Evolutionary conservation across 1,140 invertebrate species (phyloP), one percentile per base, ranked within the genome.

Genomic region (Drosophila guanche): DNA sequence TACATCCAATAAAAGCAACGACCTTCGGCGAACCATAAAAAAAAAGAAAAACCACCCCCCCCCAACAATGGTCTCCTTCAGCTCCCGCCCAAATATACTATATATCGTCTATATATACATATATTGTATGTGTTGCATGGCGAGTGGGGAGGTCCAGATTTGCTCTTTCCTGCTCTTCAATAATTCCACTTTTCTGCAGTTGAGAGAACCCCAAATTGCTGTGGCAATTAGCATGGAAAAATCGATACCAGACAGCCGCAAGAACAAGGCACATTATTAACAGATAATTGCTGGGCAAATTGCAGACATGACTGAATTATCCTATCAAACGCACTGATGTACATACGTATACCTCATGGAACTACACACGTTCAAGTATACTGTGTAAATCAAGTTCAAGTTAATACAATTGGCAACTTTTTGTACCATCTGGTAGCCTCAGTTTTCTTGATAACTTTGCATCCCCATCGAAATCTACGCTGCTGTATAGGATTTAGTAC

Each of bases 1-100:
- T 25, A 71, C 45, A 62, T 25, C 60, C 65, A 76, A 77, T 53
- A 68, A 77, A 77, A 67, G 59, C 78, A 53, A 70, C 63, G 79
- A 78, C 79, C 79, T 81, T 81, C 79, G 70, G 47, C 25, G 37
- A 69, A 55, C 23, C 65, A 33, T n/a, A 53, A 22, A 27, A 41
- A 65, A 60, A 66, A 43, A 14, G 4, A 65, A 50, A 65, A 62
- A 53, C 33, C 10, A 40, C 2, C 59, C 25, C 47, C 25, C 47
- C 16, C 60, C 60, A 63, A 55, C 25, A 29, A 33, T 14, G 50
- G 43, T 45, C 46, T 33, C 60, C 33, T 20, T 16, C 20, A 10
- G 10, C 10, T 12, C 10, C 33, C 10, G 10, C 10, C 33, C 10
- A 12, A 3, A 37, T 3, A 37, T 37, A 10, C 8, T 33, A 33